Conservation (phyloP, 2,888 invertebrate species). For the Noctua fimbriata region DNA sequence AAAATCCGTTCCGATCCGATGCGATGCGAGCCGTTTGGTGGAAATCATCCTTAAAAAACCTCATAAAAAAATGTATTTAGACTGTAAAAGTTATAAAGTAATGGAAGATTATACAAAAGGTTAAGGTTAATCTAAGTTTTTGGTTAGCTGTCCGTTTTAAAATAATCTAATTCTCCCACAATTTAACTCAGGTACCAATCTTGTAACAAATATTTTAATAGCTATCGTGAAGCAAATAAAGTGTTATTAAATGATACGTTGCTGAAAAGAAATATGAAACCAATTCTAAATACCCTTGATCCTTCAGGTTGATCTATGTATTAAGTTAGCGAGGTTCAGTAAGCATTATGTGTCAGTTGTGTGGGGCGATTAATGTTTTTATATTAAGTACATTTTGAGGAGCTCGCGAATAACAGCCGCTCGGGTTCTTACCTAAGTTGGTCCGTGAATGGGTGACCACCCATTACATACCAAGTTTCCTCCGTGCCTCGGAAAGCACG, state of each 20-base stretch:
- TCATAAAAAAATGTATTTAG: conserved; percentile 64
- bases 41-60: conserved; percentile 28
- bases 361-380: background rate
- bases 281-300: background rate
- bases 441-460: background rate
- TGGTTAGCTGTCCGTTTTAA: conserved; percentile 21
- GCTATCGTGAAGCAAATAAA: conserved; percentile 15
- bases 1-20: too few relatives aligned
- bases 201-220: conserved; percentile 41
- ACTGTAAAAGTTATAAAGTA: conserved; percentile 34
- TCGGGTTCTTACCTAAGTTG: background rate
- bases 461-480: background rate
- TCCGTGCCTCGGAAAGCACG: background rate
- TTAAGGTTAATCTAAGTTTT: conserved; percentile 52
- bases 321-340: background rate
- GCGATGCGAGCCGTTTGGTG: too few relatives aligned
- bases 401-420: too few relatives aligned
- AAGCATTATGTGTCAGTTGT: background rate
- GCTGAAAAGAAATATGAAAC: conserved; percentile 1
- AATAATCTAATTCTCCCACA: conserved; percentile 32
- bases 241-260: background rate
- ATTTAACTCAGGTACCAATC: conserved; percentile 13
- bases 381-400: background rate
- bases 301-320: background rate
- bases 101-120: conserved; percentile 38